Base-by-base conservation (phyloP, 1,140 invertebrate species). In the Macrocentrus cingulum region DNA sequence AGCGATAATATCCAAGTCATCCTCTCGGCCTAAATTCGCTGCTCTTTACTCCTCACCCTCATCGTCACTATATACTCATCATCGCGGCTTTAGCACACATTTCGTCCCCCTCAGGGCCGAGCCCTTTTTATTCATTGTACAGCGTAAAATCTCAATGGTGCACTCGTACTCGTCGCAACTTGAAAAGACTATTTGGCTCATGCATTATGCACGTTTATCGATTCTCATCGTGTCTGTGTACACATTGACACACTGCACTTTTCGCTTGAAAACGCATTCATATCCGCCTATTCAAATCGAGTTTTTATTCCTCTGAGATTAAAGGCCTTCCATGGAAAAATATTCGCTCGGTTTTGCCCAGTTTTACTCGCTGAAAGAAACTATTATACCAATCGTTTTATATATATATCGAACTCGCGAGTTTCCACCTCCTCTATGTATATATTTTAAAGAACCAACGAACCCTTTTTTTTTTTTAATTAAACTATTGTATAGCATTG, bases 101-200 rank as follows among this genome's bases (percentile, higher is more conserved):
- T 46, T 19, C 19, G 11, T 18, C 15, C 19, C 11, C 19, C 4
- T 18, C 2, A 16, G 20, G 19, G 13, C 18, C 11, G 9, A 25
- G 19, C 13, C n/a, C 22, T 13, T n/a, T 48, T 6, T 23, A 20
- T 52, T 16, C 20, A 52, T 52, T 52, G 50, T 52, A 7, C 16
- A 52, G n/a, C n/a, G 20, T 15, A 6, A 23, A 52, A 52, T 52
- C 36, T 41, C 50, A 41, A 16, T 16, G 48, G 36, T 11, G 18
- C 36, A 20, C 20, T 37, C 34, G 13, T 41, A 52, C 22, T 41
- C 41, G 16, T 18, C 20, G 25, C 29, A 34, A 15, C 57, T 54
- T 49, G 50, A 59, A 59, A 59, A 54, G 57, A 59, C 20, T 22
- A 32, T 59, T 59, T 59, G 37, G 41, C 56, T 52, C 56, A 36